Conservation (phyloP, 2,797 vertebrate species). For the Artibeus lituratus region DNA sequence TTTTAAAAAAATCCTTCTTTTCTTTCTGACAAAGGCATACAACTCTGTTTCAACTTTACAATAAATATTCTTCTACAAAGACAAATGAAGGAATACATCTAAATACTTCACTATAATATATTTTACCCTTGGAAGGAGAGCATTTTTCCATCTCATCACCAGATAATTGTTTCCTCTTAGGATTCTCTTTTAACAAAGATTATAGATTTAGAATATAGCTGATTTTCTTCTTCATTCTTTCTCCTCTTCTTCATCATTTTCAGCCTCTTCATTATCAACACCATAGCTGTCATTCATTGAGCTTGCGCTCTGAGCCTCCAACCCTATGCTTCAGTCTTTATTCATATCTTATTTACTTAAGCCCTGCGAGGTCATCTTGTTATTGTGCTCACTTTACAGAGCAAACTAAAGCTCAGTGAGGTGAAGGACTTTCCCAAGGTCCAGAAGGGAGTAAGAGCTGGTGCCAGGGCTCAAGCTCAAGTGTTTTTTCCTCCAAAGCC, state of each 20-base stretch:
- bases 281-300: not conserved
- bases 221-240: not conserved
- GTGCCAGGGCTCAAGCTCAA: not conserved
- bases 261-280: not conserved
- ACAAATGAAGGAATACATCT: not conserved
- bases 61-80: not conserved
- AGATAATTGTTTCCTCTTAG: not conserved
- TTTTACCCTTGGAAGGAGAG: not conserved
- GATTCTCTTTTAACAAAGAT: not conserved
- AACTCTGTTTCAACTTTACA: conserved; percentile 15
- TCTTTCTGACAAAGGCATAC: not conserved
- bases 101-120: not conserved
- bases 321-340: not conserved
- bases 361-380: not conserved
- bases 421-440: not conserved
- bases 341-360: not conserved
- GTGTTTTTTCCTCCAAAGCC: not conserved
- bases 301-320: not conserved
- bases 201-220: not conserved
- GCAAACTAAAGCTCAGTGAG: not conserved
- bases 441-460: not conserved
- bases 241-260: not conserved
- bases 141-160: not conserved
- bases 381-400: conserved; percentile 11
- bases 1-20: not conserved